A percentile compares a stretch with the other conserved stretches of the same genome.
Evolutionary conservation across 2,888 invertebrate genomes (phyloP).

Genomic region (Agonopterix heracliana): DNA sequence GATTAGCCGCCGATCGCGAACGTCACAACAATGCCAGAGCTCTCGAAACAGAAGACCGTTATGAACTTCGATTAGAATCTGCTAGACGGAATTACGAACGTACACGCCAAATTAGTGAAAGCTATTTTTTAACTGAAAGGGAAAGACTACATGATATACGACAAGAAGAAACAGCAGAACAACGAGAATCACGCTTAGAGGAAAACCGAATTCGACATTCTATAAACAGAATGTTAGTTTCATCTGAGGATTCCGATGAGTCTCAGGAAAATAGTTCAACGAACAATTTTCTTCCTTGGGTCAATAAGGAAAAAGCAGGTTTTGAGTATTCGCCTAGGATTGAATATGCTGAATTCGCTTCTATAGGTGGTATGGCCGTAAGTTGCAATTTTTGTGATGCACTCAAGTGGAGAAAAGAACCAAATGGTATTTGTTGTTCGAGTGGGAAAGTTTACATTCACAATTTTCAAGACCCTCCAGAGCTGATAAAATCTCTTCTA

Average conservation of each 20-base stretch:
- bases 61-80: not conserved
- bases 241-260: conserved; percentile 5
- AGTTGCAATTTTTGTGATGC: conserved; percentile 9
- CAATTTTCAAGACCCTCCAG: conserved; percentile 10
- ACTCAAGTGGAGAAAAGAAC: conserved; percentile 10
- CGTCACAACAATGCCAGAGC: not conserved
- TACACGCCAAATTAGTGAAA: not conserved
- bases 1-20: conserved; percentile 1
- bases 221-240: conserved; percentile 1
- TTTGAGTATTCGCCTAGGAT: not conserved
- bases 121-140: conserved; percentile 1
- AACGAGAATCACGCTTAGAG: conserved; percentile 1
- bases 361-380: conserved; percentile 6
- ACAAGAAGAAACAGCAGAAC: conserved; percentile 1
- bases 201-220: conserved; percentile 3
- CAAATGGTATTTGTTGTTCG: conserved; percentile 14
- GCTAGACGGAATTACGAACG: not conserved
- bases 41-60: not conserved
- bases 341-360: not conserved
- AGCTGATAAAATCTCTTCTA: conserved; percentile 10
- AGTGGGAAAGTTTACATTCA: conserved; percentile 10
- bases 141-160: conserved; percentile 2
- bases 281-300: not conserved
- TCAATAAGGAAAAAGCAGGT: not conserved
- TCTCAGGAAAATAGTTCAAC: not conserved